Evolutionary conservation across 2,888 invertebrate genomes (phyloP).

Genomic region (Theodoxus fluviatilis): DNA sequence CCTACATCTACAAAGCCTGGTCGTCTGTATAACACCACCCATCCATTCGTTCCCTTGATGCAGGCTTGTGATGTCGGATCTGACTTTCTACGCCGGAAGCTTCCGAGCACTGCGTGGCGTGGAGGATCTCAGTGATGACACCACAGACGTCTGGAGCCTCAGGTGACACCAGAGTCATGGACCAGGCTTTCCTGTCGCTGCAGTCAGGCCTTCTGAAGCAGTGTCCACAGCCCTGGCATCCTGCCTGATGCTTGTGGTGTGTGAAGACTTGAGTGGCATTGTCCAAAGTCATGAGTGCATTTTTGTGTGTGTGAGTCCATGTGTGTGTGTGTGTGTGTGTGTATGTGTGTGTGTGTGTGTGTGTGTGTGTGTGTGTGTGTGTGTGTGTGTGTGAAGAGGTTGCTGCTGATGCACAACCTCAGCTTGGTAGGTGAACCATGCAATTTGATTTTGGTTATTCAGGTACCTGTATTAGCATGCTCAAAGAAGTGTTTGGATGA

Average conservation of each 20-base stretch:
- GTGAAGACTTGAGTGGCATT: not conserved
- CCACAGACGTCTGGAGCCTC: slow-evolving; percentile 47
- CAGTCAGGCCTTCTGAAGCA: not conserved
- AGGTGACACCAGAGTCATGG: too few species aligned
- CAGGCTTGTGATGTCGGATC: slow-evolving; percentile 63
- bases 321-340: slow-evolving; percentile 9
- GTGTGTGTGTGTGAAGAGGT: not conserved
- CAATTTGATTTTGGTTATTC: too few species aligned
- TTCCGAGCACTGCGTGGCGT: slow-evolving; percentile 58
- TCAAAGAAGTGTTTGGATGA: too few species aligned
- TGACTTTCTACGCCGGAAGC: slow-evolving; percentile 61
- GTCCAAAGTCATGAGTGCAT: not conserved
- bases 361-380: slow-evolving; percentile 12
- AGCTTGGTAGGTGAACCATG: too few species aligned
- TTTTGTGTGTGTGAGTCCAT: slow-evolving; percentile 10
- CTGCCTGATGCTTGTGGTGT: too few species aligned
- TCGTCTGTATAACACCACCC: not conserved
- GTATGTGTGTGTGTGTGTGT: slow-evolving; percentile 15
- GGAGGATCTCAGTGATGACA: slow-evolving; percentile 47
- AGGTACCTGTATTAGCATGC: too few species aligned
- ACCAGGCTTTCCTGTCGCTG: too few species aligned
- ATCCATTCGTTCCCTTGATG: slow-evolving; percentile 27
- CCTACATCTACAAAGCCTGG: not conserved
- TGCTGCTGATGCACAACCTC: too few species aligned
- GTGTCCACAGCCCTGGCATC: not conserved